Conservation (phyloP, 2,888 invertebrate genomes). For the Sarcophaga rosellei region DNA sequence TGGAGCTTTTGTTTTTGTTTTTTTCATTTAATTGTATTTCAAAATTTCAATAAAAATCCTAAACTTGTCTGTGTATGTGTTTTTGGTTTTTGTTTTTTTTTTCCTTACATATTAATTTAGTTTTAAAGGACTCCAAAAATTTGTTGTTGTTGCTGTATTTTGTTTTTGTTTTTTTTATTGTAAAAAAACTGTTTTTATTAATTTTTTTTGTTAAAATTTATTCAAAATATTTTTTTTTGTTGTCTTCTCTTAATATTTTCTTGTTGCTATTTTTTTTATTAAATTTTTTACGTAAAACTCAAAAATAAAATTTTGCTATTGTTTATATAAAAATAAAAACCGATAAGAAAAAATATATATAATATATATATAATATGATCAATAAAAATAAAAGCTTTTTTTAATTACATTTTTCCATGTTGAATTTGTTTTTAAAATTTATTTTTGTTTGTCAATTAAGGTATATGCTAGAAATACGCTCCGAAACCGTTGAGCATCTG, state of each 20-base stretch:
- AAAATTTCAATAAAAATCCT: constrained; percentile 48
- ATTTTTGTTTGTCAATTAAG: constrained; percentile 12
- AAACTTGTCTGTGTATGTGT: constrained; percentile 31
- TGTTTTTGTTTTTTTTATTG: constrained; percentile 46
- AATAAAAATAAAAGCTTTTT: constrained; percentile 64
- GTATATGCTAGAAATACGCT: constrained; percentile 72
- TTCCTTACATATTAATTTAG: not conserved
- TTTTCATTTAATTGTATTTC: not conserved
- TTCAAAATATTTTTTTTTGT: constrained; percentile 62
- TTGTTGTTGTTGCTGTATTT: not conserved
- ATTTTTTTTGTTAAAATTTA: constrained; percentile 50
- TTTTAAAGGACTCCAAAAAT: constrained; percentile 55
- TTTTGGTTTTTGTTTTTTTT: not conserved
- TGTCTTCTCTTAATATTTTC: constrained; percentile 25
- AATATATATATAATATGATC: not conserved
- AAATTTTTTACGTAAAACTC: constrained; percentile 46
- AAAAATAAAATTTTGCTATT: constrained; percentile 47
- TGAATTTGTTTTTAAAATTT: constrained; percentile 21
- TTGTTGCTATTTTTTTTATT: constrained; percentile 20
- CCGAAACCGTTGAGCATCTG: constrained; percentile 81
- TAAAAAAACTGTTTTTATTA: constrained; percentile 23
- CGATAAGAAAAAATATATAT: constrained; percentile 21
- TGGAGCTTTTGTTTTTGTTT: constrained; percentile 9
- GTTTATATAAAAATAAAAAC: constrained; percentile 53
- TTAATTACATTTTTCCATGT: constrained; percentile 46